Base-by-base conservation (phyloP, 2,888 invertebrate genomes). In the Dendrolimus houi region DNA sequence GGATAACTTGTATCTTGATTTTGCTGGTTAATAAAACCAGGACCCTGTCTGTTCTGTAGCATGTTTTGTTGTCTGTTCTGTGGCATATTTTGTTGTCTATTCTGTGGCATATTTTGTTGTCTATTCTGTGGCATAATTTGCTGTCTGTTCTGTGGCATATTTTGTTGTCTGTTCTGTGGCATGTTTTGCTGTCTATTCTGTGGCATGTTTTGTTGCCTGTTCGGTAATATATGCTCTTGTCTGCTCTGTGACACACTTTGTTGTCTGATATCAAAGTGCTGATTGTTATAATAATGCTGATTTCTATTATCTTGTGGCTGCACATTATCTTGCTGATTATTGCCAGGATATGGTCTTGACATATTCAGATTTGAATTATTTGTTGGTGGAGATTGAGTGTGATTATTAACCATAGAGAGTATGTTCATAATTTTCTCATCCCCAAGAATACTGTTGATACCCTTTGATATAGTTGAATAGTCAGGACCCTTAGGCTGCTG, bases 381-480 rank as follows among this genome's bases (percentile, higher is more conserved):
- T 13, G n/a, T 54, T 41, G 59, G 29, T 55, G 13, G 17, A 55
- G 55, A 54, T 52, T 58, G 55, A 47, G 54, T 70, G 66, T 69
- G 74, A 53, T 67, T 77, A 60, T 76, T 68, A 55, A 90, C 83
- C 75, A 87, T 84, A 40, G 92, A 92, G 40, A 94, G 78, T 68
- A 93, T 93, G 68, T 91, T 92, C 81, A 93, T 85, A 57, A 94
- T 86, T 75, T 93, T 93, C 66, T 92, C 91, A 86, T 94, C 93
- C 12, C 93, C 93, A 55, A 94, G 83, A 64, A 94, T 93, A 60
- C 83, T 91, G 69, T 92, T 92, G 57, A 93, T 93, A 42, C 93
- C 93, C 71, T 92, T 92, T 6, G 93, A 92, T 63, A 93, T 92
- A n/a, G 85, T 93, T 55, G 92, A 90, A 65, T 92, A 91, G 72